Evolutionary conservation across 2,797 vertebrate species (phyloP), one percentile per base, ranked within the genome.

Genomic region (Gymnothorax reevesii): DNA sequence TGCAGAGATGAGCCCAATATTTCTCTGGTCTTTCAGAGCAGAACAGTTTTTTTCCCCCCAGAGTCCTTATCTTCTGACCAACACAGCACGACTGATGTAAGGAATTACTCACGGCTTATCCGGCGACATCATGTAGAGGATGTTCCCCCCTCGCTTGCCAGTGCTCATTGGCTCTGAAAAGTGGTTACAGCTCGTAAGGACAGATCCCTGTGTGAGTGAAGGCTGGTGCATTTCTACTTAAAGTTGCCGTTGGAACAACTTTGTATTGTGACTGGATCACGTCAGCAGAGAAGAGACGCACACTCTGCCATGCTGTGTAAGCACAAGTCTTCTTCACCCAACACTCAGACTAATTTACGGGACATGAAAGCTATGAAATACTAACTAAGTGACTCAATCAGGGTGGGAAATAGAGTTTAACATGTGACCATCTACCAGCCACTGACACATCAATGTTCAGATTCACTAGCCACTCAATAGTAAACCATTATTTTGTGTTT

Each of bases 101-200:
- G 9, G 5, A 4, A 57, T 66, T 20, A 92, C 94, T 94, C 88
- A 96, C 95, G 89, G 84, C 57, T 93, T 87, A 5, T 94, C 92
- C 0, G 90, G 90, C 27, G 93, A 88, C 25, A 52, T 90, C 66
- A 94, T 57, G 57, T 94, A 92, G 79, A 95, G 90, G 27, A 93
- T 0, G n/a, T 82, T 49, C 59, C 59, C 59, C n/a, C 25, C 82
- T 57, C 82, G 7, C 7, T 83, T 60, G 27, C 15, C 57, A n/a
- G 54, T 27, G 59, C 10, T 17, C 54, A 17, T 83, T 12, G 60
- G 84, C 54, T 83, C 87, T 87, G 87, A 25, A 57, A 82, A 82
- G 22, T 15, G 75, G 60, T 22, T 25, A 20, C 17, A 42, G 33
- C 0, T 7, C 27, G 69, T 77, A 33, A 86, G n/a, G 55, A 71